These are phyloP conservation scores for Vireo altiloquus DNA, from an alignment of 2,113 vertebrate species.

Conservation along the genomic window DNA sequence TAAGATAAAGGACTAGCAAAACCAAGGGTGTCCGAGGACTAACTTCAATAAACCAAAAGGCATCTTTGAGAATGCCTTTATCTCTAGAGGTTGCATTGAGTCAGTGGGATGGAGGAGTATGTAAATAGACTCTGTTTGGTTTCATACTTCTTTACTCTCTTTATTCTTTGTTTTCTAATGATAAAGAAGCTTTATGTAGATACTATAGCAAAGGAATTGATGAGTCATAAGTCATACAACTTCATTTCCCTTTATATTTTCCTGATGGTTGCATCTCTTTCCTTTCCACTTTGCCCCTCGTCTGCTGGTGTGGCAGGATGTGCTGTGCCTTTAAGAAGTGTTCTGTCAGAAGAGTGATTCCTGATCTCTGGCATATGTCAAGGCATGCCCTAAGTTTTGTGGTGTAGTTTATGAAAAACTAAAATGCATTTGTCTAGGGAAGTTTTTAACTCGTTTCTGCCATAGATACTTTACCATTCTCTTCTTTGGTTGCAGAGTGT, in stretches of 20 bases:
- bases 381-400: constrained; percentile 22
- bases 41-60: background rate
- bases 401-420: background rate
- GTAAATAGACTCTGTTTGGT: background rate
- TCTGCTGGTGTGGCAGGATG: background rate
- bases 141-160: background rate
- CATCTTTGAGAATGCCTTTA: background rate
- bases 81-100: background rate
- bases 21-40: background rate
- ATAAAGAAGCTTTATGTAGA: background rate
- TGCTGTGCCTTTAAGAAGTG: constrained; percentile 36
- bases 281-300: background rate
- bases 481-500: background rate
- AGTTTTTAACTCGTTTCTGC: constrained; percentile 24
- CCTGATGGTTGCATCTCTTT: background rate
- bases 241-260: background rate
- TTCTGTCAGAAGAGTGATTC: constrained; percentile 5
- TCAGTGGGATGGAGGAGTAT: background rate
- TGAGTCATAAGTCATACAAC: background rate
- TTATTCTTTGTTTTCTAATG: background rate
- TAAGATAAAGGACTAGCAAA: background rate
- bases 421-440: background rate
- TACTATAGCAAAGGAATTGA: background rate
- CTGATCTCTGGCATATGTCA: constrained; percentile 27
- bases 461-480: background rate